phyloP scores from a whole-genome alignment of 1,140 invertebrate species.

The Colletes gigas region DNA sequence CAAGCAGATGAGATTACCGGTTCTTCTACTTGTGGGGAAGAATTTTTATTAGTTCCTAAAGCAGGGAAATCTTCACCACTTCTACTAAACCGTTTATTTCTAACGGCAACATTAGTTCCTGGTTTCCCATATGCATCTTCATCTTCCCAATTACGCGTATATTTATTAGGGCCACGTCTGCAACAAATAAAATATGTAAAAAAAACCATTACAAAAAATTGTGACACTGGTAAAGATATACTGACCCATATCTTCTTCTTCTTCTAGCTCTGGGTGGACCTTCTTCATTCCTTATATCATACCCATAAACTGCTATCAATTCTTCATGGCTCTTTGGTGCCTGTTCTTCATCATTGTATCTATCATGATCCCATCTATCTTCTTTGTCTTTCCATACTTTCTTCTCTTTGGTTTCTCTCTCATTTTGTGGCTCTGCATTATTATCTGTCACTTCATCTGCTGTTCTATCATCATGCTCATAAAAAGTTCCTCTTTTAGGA shows the following conservation, averaged over 20 bases:
- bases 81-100: conserved; percentile 66
- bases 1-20: conserved; percentile 79
- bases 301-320: conserved; percentile 93
- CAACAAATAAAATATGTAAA: conserved; percentile 32
- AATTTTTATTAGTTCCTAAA: conserved; percentile 72
- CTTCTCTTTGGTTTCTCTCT: conserved; percentile 80
- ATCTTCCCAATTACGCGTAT: conserved; percentile 95
- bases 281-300: conserved; percentile 96
- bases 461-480: conserved; percentile 97
- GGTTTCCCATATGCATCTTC: conserved; percentile 90
- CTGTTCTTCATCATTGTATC: conserved; percentile 90
- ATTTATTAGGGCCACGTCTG: conserved; percentile 94
- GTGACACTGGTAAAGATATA: not conserved
- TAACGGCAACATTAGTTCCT: conserved; percentile 67
- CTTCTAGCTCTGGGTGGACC: conserved; percentile 92
- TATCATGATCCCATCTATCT: conserved; percentile 94
- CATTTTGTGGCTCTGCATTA: conserved; percentile 71
- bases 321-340: conserved; percentile 94
- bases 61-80: conserved; percentile 79
- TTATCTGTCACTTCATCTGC: conserved; percentile 83
- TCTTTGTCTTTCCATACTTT: conserved; percentile 85
- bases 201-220: not conserved
- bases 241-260: conserved; percentile 91
- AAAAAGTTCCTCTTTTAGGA: conserved; percentile 97
- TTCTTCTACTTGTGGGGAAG: conserved; percentile 68